These are phyloP conservation scores for Gymnogyps californianus DNA, from an alignment of 2,113 vertebrate genomes.

Conservation along the genomic window DNA sequence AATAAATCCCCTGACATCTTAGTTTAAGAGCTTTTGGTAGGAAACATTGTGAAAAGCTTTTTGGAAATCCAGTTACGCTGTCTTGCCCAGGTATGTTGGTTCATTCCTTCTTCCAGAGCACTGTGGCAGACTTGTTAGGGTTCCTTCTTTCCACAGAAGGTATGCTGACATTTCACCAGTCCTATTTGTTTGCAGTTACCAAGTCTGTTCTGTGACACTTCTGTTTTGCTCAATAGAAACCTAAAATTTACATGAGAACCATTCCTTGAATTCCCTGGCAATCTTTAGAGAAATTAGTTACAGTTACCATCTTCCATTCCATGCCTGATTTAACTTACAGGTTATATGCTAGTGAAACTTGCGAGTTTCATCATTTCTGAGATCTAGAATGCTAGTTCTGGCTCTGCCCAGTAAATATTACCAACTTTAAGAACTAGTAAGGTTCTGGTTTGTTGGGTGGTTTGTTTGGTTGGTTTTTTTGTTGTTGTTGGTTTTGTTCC, in stretches of 20 bases:
- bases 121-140: not conserved
- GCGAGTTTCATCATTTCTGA: not conserved
- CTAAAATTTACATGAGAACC: not conserved
- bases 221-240: not conserved
- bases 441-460: not conserved
- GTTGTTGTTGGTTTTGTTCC: no score
- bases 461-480: not conserved
- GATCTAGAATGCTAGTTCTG: not conserved
- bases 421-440: not conserved
- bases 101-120: not conserved
- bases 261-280: not conserved
- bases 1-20: not conserved
- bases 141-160: not conserved
- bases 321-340: not conserved
- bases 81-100: not conserved
- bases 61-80: not conserved
- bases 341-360: not conserved
- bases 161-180: not conserved
- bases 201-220: not conserved
- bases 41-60: not conserved
- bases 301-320: not conserved
- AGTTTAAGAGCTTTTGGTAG: not conserved
- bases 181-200: not conserved
- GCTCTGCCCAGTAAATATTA: not conserved
- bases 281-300: not conserved